These are phyloP conservation scores for Phlogophora meticulosa DNA, from an alignment of 2,888 invertebrate species.

Conservation along the genomic window DNA sequence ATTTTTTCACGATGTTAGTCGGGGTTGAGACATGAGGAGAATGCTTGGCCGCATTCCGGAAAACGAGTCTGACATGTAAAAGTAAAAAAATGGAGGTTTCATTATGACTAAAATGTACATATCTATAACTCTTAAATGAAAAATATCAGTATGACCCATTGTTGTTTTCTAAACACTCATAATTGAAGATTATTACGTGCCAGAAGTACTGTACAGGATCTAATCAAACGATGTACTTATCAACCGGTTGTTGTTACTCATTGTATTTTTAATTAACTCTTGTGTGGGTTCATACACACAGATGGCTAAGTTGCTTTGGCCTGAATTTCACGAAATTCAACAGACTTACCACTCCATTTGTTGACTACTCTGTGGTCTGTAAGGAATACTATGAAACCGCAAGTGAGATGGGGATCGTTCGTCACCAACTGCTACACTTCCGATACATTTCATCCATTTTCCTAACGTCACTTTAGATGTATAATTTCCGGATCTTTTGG, in stretches of 20 bases:
- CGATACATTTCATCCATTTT: conserved; percentile 51
- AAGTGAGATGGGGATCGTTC: conserved; percentile 32
- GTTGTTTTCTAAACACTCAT: too few species aligned
- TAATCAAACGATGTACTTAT: not conserved
- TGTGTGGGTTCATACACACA: not conserved
- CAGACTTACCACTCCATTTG: not conserved
- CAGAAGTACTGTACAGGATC: not conserved
- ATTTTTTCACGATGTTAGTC: conserved; percentile 53
- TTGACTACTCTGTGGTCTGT: not conserved
- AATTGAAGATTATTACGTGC: too few species aligned
- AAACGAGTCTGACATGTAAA: conserved; percentile 1
- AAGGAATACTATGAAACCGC: conserved; percentile 19
- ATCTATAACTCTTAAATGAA: too few species aligned
- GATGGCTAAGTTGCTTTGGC: not conserved
- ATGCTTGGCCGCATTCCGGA: conserved; percentile 48
- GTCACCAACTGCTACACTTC: conserved; percentile 50
- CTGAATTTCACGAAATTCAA: not conserved
- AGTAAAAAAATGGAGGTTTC: conserved; percentile 6
- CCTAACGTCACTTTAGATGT: conserved; percentile 47
- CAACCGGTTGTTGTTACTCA: not conserved
- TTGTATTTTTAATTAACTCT: too few species aligned
- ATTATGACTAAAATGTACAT: too few species aligned
- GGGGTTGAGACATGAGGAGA: conserved; percentile 28
- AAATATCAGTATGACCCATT: too few species aligned
- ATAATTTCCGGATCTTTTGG: conserved; percentile 53